These are phyloP conservation scores for Odontesthes bonariensis DNA, from an alignment of 2,113 vertebrate species.

Conservation along the genomic window DNA sequence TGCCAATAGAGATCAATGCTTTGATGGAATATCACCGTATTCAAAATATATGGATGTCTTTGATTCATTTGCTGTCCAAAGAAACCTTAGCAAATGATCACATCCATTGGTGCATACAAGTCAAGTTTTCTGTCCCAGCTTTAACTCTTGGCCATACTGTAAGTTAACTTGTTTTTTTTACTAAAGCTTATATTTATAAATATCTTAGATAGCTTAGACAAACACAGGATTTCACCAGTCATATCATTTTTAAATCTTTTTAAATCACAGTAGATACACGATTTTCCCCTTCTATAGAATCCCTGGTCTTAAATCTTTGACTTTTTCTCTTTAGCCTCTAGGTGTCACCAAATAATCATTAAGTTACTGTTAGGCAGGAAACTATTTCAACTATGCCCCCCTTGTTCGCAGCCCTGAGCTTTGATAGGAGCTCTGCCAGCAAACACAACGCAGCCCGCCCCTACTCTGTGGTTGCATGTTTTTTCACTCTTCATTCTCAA, in stretches of 20 bases:
- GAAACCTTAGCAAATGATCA: background rate
- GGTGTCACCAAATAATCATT: slow-evolving; percentile 66
- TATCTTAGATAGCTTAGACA: background rate
- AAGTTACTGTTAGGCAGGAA: slow-evolving; percentile 40
- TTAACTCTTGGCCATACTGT: background rate
- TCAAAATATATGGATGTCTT: too few species aligned
- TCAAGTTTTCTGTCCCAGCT: background rate
- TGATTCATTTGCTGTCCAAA: too few species aligned
- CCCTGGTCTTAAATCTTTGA: background rate
- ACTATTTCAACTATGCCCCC: slow-evolving; percentile 74
- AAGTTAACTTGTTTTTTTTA: background rate
- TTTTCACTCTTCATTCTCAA: slow-evolving; percentile 12
- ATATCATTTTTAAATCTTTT: background rate
- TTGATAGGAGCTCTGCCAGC: slow-evolving; percentile 68
- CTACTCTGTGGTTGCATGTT: slow-evolving; percentile 39
- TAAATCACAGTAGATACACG: background rate
- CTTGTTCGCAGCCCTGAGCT: slow-evolving; percentile 45
- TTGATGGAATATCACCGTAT: too few species aligned
- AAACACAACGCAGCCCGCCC: slow-evolving; percentile 40
- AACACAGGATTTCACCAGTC: background rate
- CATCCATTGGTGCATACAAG: background rate
- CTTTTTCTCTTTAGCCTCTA: slow-evolving; percentile 54
- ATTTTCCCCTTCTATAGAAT: background rate
- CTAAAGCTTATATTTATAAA: background rate
- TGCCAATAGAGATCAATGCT: too few species aligned